Percentiles rank a stretch among this genome's conserved stretches.
phyloP scores from a whole-genome alignment of 2,113 vertebrate genomes.

The Myotis yumanensis region DNA sequence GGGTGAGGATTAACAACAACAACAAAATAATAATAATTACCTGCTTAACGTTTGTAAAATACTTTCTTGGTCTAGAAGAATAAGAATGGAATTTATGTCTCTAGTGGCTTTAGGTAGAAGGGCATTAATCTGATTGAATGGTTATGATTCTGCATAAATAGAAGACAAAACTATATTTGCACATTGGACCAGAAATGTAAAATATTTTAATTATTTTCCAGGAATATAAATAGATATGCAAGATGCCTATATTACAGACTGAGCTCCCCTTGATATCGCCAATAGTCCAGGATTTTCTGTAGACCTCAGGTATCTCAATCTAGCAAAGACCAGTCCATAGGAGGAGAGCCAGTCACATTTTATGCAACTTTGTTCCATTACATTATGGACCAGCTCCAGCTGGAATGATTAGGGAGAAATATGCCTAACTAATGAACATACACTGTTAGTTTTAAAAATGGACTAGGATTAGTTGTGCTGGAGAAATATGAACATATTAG shows the following conservation, averaged over 20 bases:
- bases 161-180: neutral
- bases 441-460: slow-evolving; percentile 31
- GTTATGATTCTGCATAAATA: neutral
- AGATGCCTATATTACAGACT: neutral
- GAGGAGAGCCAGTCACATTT: slow-evolving; percentile 44
- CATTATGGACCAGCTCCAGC: slow-evolving; percentile 47
- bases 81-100: neutral
- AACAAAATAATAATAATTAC: neutral
- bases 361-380: slow-evolving; percentile 57
- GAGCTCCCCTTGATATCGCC: neutral
- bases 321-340: neutral
- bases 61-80: neutral
- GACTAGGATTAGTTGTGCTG: neutral
- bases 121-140: neutral
- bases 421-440: slow-evolving; percentile 66
- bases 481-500: neutral
- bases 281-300: neutral
- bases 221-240: neutral
- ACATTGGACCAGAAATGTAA: neutral
- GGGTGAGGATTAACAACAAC: too few relatives aligned
- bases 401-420: slow-evolving; percentile 61
- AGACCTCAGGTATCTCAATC: neutral
- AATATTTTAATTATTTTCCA: neutral
- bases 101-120: neutral
- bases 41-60: neutral